Percentiles rank a stretch among this genome's conserved stretches.
These are phyloP conservation scores for Hypselothyrea guttata DNA, from an alignment of 2,888 invertebrate genomes.

Conservation along the genomic window DNA sequence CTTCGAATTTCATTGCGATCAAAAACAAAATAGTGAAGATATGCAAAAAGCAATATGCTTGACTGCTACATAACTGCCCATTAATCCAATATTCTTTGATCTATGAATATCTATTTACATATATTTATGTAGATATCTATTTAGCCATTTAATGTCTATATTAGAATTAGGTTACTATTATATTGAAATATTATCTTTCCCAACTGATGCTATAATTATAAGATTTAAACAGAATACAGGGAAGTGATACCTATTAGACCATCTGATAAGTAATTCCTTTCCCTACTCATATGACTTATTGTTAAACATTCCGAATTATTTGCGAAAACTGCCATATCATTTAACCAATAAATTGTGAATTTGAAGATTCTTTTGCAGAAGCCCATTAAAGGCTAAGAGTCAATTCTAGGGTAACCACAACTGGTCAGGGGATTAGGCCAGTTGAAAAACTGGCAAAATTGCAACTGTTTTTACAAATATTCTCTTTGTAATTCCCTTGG, in stretches of 20 bases:
- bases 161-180: too few species aligned
- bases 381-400: slow-evolving; percentile 42
- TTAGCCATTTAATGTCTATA: too few species aligned
- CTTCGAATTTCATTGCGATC: too few species aligned
- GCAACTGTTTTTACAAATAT: slow-evolving; percentile 19
- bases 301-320: too few species aligned
- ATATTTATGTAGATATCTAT: too few species aligned
- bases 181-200: too few species aligned
- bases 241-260: background rate
- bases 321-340: slow-evolving; percentile 52
- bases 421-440: slow-evolving; percentile 34
- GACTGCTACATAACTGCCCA: too few species aligned
- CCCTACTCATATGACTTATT: slow-evolving; percentile 15
- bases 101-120: too few species aligned
- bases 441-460: slow-evolving; percentile 31
- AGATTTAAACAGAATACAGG: slow-evolving; percentile 5
- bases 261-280: slow-evolving; percentile 16
- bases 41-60: too few species aligned
- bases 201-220: slow-evolving; percentile 12
- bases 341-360: slow-evolving; percentile 21
- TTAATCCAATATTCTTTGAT: too few species aligned
- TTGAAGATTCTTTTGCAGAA: slow-evolving; percentile 29
- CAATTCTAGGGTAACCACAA: too few species aligned
- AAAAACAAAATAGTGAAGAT: too few species aligned
- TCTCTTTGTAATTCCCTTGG: background rate